These are phyloP conservation scores for Rostratula benghalensis DNA, from an alignment of 2,113 vertebrate genomes.

Conservation along the genomic window DNA sequence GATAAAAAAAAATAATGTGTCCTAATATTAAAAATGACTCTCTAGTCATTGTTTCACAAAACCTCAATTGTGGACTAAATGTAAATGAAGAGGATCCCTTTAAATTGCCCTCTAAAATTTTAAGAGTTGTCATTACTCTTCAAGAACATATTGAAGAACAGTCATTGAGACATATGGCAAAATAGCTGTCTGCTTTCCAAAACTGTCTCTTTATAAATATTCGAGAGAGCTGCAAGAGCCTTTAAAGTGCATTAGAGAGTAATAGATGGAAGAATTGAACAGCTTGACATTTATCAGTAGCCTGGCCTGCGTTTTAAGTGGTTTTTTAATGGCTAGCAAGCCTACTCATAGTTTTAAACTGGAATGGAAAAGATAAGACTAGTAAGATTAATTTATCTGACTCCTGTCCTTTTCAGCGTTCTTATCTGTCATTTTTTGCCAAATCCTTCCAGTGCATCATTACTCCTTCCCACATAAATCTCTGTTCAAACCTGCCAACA, in stretches of 20 bases:
- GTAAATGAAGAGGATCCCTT: background rate
- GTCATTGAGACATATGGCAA: constrained; percentile 5
- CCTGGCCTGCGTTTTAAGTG: background rate
- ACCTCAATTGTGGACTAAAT: background rate
- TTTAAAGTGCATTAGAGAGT: background rate
- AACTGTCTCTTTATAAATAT: constrained; percentile 17
- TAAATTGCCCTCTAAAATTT: background rate
- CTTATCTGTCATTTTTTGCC: background rate
- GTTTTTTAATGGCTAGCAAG: background rate
- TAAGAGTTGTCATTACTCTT: constrained; percentile 12
- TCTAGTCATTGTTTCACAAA: background rate
- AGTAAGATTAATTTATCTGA: background rate
- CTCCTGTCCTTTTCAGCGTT: background rate
- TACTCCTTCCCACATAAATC: background rate
- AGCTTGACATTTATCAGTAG: background rate
- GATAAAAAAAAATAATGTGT: background rate
- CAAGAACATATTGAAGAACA: background rate
- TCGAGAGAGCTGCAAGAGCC: background rate
- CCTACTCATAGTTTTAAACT: background rate
- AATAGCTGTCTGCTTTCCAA: constrained; percentile 20
- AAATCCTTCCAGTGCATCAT: background rate
- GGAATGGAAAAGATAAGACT: background rate
- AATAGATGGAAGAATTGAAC: constrained; percentile 5
- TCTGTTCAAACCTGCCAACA: background rate
- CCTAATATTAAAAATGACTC: background rate